These are phyloP conservation scores for Sapayoa aenigma DNA, from an alignment of 2,113 vertebrate species.

Conservation along the genomic window DNA sequence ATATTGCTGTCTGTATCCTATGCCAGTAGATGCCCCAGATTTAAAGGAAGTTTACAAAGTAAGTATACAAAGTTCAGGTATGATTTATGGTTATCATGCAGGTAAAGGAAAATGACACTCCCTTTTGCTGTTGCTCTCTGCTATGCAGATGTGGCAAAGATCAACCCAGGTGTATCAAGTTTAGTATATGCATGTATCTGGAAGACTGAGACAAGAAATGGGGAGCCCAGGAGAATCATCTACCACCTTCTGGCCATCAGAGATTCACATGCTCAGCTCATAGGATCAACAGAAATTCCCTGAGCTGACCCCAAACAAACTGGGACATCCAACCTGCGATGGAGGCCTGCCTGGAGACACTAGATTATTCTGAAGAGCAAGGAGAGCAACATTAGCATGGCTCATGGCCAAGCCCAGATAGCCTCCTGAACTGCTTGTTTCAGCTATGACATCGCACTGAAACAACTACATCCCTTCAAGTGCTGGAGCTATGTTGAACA, in stretches of 20 bases:
- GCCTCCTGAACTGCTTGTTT: neutral
- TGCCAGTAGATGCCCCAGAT: neutral
- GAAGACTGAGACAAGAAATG: neutral
- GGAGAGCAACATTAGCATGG: neutral
- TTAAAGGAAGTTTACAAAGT: neutral
- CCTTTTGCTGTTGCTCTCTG: neutral
- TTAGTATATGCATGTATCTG: neutral
- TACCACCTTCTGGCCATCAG: neutral
- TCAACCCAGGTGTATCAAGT: accelerated
- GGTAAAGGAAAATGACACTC: neutral
- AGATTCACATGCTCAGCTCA: neutral
- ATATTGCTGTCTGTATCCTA: neutral
- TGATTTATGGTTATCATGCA: neutral
- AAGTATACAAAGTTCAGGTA: neutral
- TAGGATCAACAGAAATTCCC: neutral
- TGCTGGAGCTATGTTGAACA: neutral
- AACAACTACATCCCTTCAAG: neutral
- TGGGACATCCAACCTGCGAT: neutral
- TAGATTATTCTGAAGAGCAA: neutral
- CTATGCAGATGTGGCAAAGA: neutral
- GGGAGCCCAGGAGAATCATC: neutral
- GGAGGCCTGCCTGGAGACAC: neutral
- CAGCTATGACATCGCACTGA: neutral
- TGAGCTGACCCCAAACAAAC: neutral
- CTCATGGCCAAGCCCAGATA: neutral